Conservation (phyloP, 2,113 vertebrate species). For the Puffinus mauretanicus region DNA sequence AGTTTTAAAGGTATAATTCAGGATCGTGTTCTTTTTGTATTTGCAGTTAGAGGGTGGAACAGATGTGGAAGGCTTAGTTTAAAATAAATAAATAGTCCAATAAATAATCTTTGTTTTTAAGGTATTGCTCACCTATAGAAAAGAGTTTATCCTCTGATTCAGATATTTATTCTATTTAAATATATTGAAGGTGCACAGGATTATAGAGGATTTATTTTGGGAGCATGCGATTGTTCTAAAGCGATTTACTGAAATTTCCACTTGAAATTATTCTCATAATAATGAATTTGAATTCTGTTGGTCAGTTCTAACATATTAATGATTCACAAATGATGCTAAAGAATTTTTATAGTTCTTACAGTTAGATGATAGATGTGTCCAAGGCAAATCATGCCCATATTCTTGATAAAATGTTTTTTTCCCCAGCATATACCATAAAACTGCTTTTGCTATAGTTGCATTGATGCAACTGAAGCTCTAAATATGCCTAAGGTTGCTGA, state of each 20-base stretch:
- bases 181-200: neutral
- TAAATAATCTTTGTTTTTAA: conserved; percentile 33
- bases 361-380: neutral
- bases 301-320: neutral
- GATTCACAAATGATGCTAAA: neutral
- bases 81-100: neutral
- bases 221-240: neutral
- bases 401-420: neutral
- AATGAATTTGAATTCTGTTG: neutral
- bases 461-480: neutral
- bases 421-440: neutral
- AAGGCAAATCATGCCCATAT: neutral
- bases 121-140: neutral
- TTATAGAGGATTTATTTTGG: neutral
- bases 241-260: neutral
- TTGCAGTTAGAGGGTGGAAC: conserved; percentile 1
- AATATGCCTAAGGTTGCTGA: neutral
- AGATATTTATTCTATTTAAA: neutral
- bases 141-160: neutral
- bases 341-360: neutral
- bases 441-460: neutral
- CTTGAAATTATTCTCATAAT: neutral
- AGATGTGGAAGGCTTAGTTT: conserved; percentile 25
- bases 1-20: conserved; percentile 10
- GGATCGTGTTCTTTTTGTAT: conserved; percentile 9